Conservation (phyloP, 2,797 vertebrate genomes). For the Helarctos malayanus region DNA sequence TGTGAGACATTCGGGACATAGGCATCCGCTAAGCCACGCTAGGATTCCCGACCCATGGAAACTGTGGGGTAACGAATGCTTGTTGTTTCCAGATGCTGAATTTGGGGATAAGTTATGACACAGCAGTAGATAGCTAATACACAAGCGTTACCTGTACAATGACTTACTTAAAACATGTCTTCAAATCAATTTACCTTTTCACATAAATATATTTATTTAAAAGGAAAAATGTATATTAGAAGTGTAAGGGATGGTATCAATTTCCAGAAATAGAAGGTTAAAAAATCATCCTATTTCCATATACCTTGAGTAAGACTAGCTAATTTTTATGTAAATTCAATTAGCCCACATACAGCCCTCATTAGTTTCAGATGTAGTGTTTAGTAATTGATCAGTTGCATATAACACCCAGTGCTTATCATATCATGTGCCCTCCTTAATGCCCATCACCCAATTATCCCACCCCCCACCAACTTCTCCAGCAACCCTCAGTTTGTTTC, state of each 20-base stretch:
- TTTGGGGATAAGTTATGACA: neutral
- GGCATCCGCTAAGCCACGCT: too few species aligned
- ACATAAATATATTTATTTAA: neutral
- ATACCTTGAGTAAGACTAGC: neutral
- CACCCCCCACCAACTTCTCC: too few species aligned
- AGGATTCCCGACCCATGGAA: neutral
- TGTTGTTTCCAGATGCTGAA: neutral
- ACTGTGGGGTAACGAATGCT: neutral
- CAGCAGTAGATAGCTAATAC: neutral
- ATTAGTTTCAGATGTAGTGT: too few species aligned
- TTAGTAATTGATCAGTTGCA: too few species aligned
- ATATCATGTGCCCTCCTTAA: too few species aligned
- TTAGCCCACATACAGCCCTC: too few species aligned
- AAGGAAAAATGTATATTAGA: neutral
- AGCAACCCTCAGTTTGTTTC: too few species aligned
- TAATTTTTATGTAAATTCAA: too few species aligned
- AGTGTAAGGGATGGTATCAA: neutral
- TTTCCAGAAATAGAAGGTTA: neutral
- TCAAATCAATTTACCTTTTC: neutral
- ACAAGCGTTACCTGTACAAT: neutral
- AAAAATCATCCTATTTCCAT: neutral
- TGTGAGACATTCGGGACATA: neutral
- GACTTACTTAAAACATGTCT: neutral
- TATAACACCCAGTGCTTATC: too few species aligned
- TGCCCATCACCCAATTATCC: too few species aligned